phyloP scores from a whole-genome alignment of 2,797 vertebrate species.

The Nannoperca australis region DNA sequence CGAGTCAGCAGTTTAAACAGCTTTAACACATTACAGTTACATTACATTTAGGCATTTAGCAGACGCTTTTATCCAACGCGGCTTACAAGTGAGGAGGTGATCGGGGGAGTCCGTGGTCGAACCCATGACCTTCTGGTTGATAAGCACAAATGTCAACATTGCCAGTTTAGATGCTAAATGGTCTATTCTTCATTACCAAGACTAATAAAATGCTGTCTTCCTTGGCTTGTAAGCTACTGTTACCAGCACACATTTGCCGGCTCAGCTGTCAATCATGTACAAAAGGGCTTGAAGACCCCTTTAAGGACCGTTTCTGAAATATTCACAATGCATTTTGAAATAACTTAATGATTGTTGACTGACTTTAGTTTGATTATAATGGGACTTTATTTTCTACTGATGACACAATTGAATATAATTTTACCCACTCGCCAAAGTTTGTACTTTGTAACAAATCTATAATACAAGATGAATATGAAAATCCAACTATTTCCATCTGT shows the following conservation, averaged over 20 bases:
- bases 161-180: not conserved
- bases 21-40: no score
- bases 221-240: not conserved
- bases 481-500: constrained; percentile 10
- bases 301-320: no score
- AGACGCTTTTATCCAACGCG: no score
- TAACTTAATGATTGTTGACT: not conserved
- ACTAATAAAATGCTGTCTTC: not conserved
- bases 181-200: not conserved
- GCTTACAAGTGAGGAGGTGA: no score
- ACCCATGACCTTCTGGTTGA: no score
- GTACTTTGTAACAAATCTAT: not conserved
- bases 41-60: no score
- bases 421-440: not conserved
- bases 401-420: not conserved
- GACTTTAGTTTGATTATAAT: not conserved
- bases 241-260: no score
- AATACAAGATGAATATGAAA: not conserved
- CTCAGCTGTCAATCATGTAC: not conserved
- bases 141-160: not conserved
- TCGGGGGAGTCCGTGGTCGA: no score
- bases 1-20: not conserved
- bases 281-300: not conserved
- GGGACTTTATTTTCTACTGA: not conserved
- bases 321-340: not conserved